Evolutionary conservation across 2,888 invertebrate species (phyloP), one percentile per base, ranked within the genome.

Genomic region (Sminthurides aquaticus): DNA sequence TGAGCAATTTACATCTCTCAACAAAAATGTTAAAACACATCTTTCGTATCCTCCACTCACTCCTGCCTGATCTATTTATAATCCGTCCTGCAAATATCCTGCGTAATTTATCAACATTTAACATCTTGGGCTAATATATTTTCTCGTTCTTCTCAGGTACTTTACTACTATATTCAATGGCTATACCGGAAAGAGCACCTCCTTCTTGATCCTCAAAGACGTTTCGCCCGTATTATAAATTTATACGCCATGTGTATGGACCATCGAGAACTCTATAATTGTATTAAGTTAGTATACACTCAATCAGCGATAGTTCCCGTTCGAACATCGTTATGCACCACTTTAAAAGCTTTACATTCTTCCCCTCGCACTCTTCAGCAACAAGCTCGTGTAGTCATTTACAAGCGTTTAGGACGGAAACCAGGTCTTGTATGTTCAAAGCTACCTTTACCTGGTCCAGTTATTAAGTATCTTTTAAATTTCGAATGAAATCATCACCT

Each of bases 311-410:
- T 82, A 82, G 76, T 85, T 83, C 77, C 83, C 82, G 80, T 78
- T 71, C 75, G 78, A 25, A 76, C 85, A 22, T 84, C 84, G 72
- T 80, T 87, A 54, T 84, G 85, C 67, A 80, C 81, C 67, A 79
- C 86, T 34, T 82, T 88, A 70, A 83, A 85, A 71, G 82, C 84
- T 60, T 78, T 88, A 71, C 84, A 85, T 74, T 84, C 85, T 48
- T 81, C 82, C 68, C 88, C 89, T 11, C 80, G 88, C 54, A 84
- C 83, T 68, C 80, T 89, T n/a, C 87, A 87, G 76, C 87, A 88
- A 78, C 84, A 87, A 67, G 82, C 86, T 54, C 82, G 89, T 24
- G 84, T 87, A 60, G 81, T 83, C 71, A 87, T 89, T 68, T 87
- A 87, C 77, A 84, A 84, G 74, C 82, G 86, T 60, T 77, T 89